Evolutionary conservation across 2,888 invertebrate species (phyloP), one percentile per base, ranked within the genome.

Genomic region (Rhogogaster chlorosoma): DNA sequence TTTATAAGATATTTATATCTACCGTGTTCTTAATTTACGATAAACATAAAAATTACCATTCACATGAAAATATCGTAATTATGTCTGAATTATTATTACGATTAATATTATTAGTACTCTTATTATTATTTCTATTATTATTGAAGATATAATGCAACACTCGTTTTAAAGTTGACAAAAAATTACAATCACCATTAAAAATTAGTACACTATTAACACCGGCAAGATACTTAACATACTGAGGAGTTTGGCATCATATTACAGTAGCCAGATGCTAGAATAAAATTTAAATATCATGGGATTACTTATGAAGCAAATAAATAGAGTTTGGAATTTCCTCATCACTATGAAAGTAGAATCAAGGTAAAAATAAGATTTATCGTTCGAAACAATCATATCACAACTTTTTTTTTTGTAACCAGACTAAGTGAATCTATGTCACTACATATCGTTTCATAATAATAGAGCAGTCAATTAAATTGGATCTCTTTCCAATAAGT

Each of bases 171-270:
- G n/a, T 36, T 10, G 26, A 61, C 12, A 80, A 80, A 80, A 80
- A 80, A 80, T 80, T 61, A 57, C 36, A 80, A 80, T 80, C 57
- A 80, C 61, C 80, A 80, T 80, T 49, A 80, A 45, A 45, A 45
- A 38, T 22, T 38, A 80, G 61, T 61, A 61, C 36, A 22, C n/a
- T 80, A 26, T 80, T 61, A 80, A 38, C 36, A 38, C 80, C 80
- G 49, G 49, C 57, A 49, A 38, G 57, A 61, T 80, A 80, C 57
- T 61, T 80, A 38, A 61, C 26, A 80, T 36, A 57, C 78, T 57
- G 32, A 36, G 36, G 29, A 61, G 49, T 78, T 49, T 61, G 22
- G 36, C 57, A 38, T 78, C n/a, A 57, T 78, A 57, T 78, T 78
- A 38, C 36, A n/a, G 3, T 32, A 57, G 57, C 78, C 78, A 78